phyloP scores from a whole-genome alignment of 2,797 vertebrate species.

The Lophura swinhoii region DNA sequence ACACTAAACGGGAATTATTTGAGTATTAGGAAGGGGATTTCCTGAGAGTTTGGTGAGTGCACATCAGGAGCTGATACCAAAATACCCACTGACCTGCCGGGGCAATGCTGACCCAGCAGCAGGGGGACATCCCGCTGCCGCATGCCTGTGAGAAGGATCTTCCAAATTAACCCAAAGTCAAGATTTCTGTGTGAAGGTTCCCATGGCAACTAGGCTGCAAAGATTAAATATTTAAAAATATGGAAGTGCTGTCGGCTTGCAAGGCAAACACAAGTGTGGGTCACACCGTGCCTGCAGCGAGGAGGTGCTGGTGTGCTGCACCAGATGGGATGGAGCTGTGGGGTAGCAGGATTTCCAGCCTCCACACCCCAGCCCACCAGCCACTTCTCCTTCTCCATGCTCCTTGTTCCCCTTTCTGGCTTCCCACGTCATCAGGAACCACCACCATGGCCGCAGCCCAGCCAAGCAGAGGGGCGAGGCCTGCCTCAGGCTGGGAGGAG shows the following conservation, averaged over 20 bases:
- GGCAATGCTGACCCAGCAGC: not conserved
- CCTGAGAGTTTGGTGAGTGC: not conserved
- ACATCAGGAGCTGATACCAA: not conserved
- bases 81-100: not conserved
- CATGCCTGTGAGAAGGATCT: not conserved
- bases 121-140: not conserved
- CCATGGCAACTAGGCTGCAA: conserved; percentile 35
- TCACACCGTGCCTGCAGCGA: not conserved
- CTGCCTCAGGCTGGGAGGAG: not conserved
- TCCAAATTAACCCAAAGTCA: conserved; percentile 37
- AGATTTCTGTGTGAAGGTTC: conserved; percentile 35
- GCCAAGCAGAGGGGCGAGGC: not conserved
- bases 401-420: not conserved
- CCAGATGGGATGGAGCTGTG: not conserved
- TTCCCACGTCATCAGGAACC: not conserved
- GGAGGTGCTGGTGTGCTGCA: not conserved
- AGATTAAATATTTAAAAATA: conserved; percentile 57
- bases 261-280: not conserved
- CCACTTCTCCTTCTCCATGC: not conserved
- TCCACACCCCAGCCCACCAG: not conserved
- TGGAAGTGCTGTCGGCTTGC: not conserved
- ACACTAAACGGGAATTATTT: not conserved
- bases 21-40: not conserved
- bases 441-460: not conserved
- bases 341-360: not conserved